Conservation (phyloP, 2,113 vertebrate genomes). For the Hippocampus barbouri region DNA sequence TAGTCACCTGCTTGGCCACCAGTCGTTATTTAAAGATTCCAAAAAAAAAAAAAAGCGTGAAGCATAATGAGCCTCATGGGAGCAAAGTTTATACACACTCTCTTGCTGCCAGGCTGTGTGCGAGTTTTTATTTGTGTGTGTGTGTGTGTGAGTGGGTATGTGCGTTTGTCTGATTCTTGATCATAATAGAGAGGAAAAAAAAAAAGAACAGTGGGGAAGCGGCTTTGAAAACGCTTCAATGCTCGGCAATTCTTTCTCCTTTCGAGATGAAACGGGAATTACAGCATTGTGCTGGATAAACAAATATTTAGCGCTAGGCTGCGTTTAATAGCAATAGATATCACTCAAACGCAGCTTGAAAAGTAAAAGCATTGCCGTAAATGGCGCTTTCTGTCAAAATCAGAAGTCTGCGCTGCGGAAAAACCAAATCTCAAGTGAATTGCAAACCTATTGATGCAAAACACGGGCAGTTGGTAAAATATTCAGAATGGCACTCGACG, state of each 20-base stretch:
- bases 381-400: background rate
- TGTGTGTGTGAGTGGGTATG: background rate
- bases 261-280: constrained; percentile 4
- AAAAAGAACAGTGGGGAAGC: background rate
- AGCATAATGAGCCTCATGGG: constrained; percentile 51
- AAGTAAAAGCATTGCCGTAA: background rate
- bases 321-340: background rate
- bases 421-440: background rate
- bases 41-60: constrained; percentile 17
- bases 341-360: background rate
- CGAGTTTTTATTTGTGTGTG: background rate
- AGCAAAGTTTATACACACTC: constrained; percentile 32
- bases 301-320: background rate
- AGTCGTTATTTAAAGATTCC: constrained; percentile 16
- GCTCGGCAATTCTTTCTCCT: constrained; percentile 1
- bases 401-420: background rate
- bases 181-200: constrained; percentile 3
- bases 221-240: constrained; percentile 2
- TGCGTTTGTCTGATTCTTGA: constrained; percentile 2
- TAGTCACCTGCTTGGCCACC: constrained; percentile 34
- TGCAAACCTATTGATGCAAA: background rate
- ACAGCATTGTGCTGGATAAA: background rate
- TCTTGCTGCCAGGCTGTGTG: constrained; percentile 10
- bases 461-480: no score
- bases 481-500: no score